Percentiles rank a stretch among this genome's conserved stretches.
These are phyloP conservation scores for Craseonycteris thonglongyai DNA, from an alignment of 2,113 vertebrate species.

Conservation along the genomic window DNA sequence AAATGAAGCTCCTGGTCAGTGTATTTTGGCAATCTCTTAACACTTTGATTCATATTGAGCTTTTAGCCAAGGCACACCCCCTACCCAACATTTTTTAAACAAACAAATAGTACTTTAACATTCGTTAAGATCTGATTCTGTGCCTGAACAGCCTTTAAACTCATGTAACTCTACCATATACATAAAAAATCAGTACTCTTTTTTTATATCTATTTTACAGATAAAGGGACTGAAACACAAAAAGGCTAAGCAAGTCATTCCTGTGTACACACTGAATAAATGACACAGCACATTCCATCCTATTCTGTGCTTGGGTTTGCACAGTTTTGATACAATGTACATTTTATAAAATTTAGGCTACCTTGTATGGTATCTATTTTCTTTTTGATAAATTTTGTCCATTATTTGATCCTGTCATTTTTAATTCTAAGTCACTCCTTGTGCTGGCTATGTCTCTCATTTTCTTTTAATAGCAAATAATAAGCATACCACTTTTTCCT, in stretches of 20 bases:
- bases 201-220: neutral
- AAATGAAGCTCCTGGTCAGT: neutral
- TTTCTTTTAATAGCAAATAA: conserved; percentile 10
- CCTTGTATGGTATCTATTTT: neutral
- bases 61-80: neutral
- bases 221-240: neutral
- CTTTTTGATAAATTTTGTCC: neutral
- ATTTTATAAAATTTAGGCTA: neutral
- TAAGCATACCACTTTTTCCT: neutral
- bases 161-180: neutral
- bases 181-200: neutral
- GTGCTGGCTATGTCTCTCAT: neutral
- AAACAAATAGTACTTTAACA: neutral
- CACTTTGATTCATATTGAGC: neutral
- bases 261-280: neutral
- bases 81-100: neutral
- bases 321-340: neutral
- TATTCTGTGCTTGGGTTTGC: neutral
- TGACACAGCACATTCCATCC: neutral
- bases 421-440: neutral
- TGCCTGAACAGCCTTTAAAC: neutral
- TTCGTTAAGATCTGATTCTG: neutral
- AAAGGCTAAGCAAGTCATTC: neutral
- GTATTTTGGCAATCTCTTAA: neutral
- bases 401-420: neutral